These are phyloP conservation scores for Kryptolebias ocellatus DNA, from an alignment of 2,797 vertebrate species.

Conservation along the genomic window DNA sequence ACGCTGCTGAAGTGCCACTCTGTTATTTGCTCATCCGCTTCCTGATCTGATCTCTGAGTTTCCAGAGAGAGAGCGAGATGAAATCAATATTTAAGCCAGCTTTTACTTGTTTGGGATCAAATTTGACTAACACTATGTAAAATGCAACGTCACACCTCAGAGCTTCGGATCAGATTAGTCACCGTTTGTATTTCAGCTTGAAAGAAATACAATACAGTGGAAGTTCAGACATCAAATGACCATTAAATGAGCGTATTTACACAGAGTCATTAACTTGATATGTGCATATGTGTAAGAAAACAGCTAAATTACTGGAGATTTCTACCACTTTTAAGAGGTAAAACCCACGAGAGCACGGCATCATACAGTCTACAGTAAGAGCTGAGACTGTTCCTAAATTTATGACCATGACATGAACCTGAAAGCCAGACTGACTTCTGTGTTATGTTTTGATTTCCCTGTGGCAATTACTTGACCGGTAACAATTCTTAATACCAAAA, in stretches of 20 bases:
- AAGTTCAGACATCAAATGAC: not conserved
- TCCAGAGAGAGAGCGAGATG: not conserved
- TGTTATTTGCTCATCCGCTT: not conserved
- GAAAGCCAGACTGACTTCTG: slow-evolving; percentile 20
- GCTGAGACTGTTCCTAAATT: slow-evolving; percentile 10
- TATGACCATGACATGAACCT: slow-evolving; percentile 21
- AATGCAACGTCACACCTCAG: slow-evolving; percentile 37
- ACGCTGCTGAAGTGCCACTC: slow-evolving; percentile 7
- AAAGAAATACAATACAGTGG: not conserved
- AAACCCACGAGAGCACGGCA: not conserved
- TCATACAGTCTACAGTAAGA: slow-evolving; percentile 9
- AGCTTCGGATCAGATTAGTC: slow-evolving; percentile 63
- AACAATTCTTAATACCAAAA: slow-evolving; percentile 20
- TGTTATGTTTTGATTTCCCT: slow-evolving; percentile 33
- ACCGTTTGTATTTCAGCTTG: slow-evolving; percentile 50
- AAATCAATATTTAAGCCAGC: not conserved
- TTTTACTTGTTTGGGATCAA: not conserved
- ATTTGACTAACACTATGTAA: not conserved
- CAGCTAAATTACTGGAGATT: not conserved
- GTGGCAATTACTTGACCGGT: slow-evolving; percentile 28
- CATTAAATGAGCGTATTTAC: slow-evolving; percentile 16
- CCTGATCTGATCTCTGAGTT: not conserved
- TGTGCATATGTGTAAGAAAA: slow-evolving; percentile 3
- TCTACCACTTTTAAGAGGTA: slow-evolving; percentile 1
- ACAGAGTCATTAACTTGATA: slow-evolving; percentile 14